phyloP scores from a whole-genome alignment of 2,888 invertebrate species.

The Ophioninae sp. region DNA sequence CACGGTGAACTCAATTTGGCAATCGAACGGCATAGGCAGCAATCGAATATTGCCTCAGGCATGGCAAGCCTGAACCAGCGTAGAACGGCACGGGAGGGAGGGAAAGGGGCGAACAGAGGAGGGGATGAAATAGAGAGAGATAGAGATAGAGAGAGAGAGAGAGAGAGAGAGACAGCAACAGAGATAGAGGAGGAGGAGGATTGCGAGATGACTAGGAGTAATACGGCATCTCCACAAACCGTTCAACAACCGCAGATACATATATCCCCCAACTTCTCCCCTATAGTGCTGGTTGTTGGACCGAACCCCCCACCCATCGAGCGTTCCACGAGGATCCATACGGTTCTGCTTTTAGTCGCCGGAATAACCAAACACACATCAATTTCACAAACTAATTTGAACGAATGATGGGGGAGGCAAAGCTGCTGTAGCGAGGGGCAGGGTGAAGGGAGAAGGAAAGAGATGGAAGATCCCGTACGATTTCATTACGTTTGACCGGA shows the following conservation, averaged over 20 bases:
- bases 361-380: constrained; percentile 62
- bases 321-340: constrained; percentile 26
- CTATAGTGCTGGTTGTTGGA: constrained; percentile 14
- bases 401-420: constrained; percentile 57
- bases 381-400: constrained; percentile 64
- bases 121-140: constrained; percentile 18
- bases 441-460: constrained; percentile 3
- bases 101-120: constrained; percentile 12
- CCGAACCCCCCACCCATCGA: neutral
- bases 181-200: constrained; percentile 19
- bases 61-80: constrained; percentile 37
- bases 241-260: constrained; percentile 62
- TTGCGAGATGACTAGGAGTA: constrained; percentile 33
- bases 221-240: constrained; percentile 65
- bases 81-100: constrained; percentile 22
- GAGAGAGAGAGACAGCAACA: constrained; percentile 22
- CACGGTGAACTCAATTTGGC: constrained; percentile 61
- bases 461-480: constrained; percentile 43
- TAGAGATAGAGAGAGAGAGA: constrained; percentile 26
- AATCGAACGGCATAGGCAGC: constrained; percentile 54
- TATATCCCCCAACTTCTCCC: constrained; percentile 25
- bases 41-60: constrained; percentile 60
- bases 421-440: neutral
- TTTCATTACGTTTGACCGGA: constrained; percentile 63
- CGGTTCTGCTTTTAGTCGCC: constrained; percentile 45